phyloP scores from a whole-genome alignment of 2,113 vertebrate genomes.

The Fregetta grallaria region DNA sequence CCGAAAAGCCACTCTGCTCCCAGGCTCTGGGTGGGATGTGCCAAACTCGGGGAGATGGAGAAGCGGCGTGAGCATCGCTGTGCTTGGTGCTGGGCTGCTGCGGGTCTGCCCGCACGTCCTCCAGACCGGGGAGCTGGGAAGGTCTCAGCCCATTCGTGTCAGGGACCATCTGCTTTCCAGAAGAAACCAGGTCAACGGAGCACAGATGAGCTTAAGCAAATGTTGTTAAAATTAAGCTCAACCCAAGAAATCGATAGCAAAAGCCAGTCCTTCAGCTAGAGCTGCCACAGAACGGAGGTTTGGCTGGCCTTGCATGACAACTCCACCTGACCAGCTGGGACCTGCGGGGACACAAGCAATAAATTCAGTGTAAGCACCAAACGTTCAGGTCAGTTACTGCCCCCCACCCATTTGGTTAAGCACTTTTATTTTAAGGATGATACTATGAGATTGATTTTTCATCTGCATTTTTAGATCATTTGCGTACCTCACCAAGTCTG shows the following conservation, averaged over 20 bases:
- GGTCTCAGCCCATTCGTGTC: background rate
- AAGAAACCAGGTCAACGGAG: background rate
- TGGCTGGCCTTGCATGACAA: too few species aligned
- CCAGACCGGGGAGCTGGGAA: background rate
- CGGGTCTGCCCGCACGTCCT: background rate
- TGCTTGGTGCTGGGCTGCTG: background rate
- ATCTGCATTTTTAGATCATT: background rate
- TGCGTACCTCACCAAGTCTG: background rate
- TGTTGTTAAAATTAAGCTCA: background rate
- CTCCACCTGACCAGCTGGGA: background rate
- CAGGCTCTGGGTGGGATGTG: background rate
- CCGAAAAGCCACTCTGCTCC: background rate
- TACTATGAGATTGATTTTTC: background rate
- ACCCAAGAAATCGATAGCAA: background rate
- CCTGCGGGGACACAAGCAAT: background rate
- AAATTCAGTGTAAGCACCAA: background rate
- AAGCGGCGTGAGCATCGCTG: background rate
- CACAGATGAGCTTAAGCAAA: background rate
- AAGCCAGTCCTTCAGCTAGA: background rate
- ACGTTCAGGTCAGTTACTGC: fast-evolving
- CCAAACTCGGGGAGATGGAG: background rate
- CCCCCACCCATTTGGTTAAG: too few species aligned
- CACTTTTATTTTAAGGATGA: background rate
- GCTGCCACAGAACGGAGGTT: background rate
- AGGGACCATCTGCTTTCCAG: too few species aligned